These are phyloP conservation scores for Eleutherodactylus coqui DNA, from an alignment of 2,797 vertebrate species.

Conservation along the genomic window DNA sequence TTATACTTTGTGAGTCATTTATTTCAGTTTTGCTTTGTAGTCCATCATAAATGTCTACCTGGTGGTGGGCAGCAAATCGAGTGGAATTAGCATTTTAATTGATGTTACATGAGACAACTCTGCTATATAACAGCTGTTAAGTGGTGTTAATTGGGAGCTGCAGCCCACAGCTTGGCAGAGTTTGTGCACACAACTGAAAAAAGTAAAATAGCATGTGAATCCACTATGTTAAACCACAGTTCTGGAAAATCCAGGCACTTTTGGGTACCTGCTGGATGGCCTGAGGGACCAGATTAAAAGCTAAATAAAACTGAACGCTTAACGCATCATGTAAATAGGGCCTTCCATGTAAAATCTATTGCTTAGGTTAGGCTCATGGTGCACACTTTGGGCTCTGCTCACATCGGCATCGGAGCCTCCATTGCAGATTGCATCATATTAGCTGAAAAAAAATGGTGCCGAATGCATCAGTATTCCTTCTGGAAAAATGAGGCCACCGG, in stretches of 20 bases:
- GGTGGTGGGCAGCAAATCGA: slow-evolving; percentile 64
- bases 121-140: slow-evolving; percentile 73
- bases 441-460: too few species aligned
- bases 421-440: too few species aligned
- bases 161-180: slow-evolving; percentile 70
- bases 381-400: too few species aligned
- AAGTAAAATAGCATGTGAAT: slow-evolving; percentile 27
- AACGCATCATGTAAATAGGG: too few species aligned
- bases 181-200: slow-evolving; percentile 67
- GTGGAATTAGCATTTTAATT: slow-evolving; percentile 70
- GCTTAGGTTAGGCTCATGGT: too few species aligned
- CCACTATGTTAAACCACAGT: neutral
- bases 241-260: neutral
- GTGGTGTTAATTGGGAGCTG: slow-evolving; percentile 70
- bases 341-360: too few species aligned
- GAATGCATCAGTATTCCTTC: too few species aligned
- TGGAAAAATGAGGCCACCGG: too few species aligned
- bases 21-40: slow-evolving; percentile 63
- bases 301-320: too few species aligned
- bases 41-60: slow-evolving; percentile 64
- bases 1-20: slow-evolving; percentile 60
- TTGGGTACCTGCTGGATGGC: neutral
- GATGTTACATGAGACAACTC: slow-evolving; percentile 67
- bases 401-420: too few species aligned
- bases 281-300: neutral